These are phyloP conservation scores for Cinclus mexicanus DNA, from an alignment of 2,113 vertebrate genomes.

Conservation along the genomic window DNA sequence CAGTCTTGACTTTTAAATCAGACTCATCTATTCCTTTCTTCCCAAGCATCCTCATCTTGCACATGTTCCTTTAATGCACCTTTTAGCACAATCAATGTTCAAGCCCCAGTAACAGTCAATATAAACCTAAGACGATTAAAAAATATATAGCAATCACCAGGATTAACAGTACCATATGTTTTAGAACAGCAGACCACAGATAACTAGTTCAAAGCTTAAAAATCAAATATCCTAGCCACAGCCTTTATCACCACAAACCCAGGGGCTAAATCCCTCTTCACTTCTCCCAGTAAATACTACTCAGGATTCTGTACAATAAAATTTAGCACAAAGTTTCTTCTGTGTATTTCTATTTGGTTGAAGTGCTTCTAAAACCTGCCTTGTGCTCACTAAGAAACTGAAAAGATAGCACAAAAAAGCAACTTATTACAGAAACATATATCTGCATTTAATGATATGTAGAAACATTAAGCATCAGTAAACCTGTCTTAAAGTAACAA, in stretches of 20 bases:
- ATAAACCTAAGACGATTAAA: slow-evolving; percentile 41
- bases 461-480: background rate
- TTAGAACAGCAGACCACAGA: slow-evolving; percentile 7
- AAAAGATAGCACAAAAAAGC: background rate
- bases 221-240: slow-evolving; percentile 46
- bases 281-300: background rate
- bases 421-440: background rate
- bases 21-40: background rate
- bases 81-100: background rate
- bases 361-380: background rate
- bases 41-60: background rate
- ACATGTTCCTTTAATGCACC: background rate
- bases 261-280: background rate
- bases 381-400: background rate
- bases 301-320: background rate
- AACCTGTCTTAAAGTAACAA: background rate
- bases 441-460: background rate
- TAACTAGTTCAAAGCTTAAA: slow-evolving; percentile 56
- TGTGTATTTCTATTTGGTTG: background rate
- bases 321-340: background rate
- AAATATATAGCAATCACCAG: slow-evolving; percentile 35
- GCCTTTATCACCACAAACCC: slow-evolving; percentile 1
- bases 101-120: background rate
- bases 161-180: slow-evolving; percentile 56
- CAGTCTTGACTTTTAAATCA: background rate